Evolutionary conservation across 1,140 invertebrate species (phyloP).

Genomic region (Aradophagus sp.): DNA sequence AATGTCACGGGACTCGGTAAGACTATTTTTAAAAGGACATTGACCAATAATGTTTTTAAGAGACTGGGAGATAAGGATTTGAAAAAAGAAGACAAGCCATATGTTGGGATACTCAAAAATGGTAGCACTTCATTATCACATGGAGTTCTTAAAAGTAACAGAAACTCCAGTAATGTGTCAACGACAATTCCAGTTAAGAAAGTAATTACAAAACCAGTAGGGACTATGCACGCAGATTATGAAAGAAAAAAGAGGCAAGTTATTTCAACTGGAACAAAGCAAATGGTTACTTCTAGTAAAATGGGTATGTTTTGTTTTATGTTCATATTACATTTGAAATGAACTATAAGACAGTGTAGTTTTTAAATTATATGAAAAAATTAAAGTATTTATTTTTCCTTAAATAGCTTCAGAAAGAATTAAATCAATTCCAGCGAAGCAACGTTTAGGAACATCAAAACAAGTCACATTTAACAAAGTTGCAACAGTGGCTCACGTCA

Average conservation of each 20-base stretch:
- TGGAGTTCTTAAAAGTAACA: slow-evolving; percentile 66
- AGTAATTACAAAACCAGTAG: slow-evolving; percentile 49
- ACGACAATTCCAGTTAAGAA: slow-evolving; percentile 27
- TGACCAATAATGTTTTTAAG: slow-evolving; percentile 70
- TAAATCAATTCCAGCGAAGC: slow-evolving; percentile 67
- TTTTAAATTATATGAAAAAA: too few relatives aligned
- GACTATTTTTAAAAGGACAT: slow-evolving; percentile 65
- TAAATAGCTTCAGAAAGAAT: slow-evolving; percentile 67
- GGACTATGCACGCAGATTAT: slow-evolving; percentile 73
- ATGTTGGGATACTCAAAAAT: slow-evolving; percentile 63
- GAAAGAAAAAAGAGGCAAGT: slow-evolving; percentile 64
- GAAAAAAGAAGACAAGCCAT: slow-evolving; percentile 58
- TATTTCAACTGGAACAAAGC: slow-evolving; percentile 53
- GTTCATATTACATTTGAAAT: slow-evolving; percentile 1
- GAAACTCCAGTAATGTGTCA: slow-evolving; percentile 44
- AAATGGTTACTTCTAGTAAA: slow-evolving; percentile 64
- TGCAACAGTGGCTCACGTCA: slow-evolving; percentile 62
- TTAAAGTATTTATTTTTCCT: slow-evolving; percentile 1
- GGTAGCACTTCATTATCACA: slow-evolving; percentile 42
- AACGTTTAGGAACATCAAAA: slow-evolving; percentile 66
- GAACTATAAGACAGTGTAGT: slow-evolving; percentile 1
- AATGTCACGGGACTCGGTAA: slow-evolving; percentile 70
- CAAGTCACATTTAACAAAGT: slow-evolving; percentile 73
- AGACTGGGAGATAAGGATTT: slow-evolving; percentile 70
- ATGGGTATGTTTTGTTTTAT: slow-evolving; percentile 60